phyloP scores from a whole-genome alignment of 1,140 invertebrate species.

The Drosophila mojavensis region DNA sequence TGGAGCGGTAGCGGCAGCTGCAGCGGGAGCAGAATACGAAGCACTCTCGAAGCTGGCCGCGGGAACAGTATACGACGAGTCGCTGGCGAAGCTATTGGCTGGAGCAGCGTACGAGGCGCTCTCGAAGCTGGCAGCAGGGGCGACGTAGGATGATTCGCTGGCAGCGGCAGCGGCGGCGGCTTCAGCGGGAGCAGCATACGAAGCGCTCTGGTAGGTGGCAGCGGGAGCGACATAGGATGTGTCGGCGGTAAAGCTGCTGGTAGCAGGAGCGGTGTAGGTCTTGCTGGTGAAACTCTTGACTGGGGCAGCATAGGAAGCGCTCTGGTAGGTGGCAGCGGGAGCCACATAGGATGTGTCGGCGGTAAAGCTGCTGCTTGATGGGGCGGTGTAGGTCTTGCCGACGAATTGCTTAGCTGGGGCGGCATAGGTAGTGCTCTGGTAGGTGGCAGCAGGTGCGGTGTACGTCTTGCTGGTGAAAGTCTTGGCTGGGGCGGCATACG shows the following conservation, averaged over 20 bases:
- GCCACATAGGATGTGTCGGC: conserved; percentile 19
- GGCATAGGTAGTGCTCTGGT: too few relatives aligned
- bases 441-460: too few relatives aligned
- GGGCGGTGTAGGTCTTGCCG: too few relatives aligned
- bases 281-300: too few relatives aligned
- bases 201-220: conserved; percentile 13
- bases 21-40: conserved; percentile 43
- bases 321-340: conserved; percentile 30
- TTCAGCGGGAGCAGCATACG: conserved; percentile 27
- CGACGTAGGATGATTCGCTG: background rate
- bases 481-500: too few relatives aligned
- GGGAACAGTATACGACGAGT: conserved; percentile 33
- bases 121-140: conserved; percentile 15
- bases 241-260: background rate
- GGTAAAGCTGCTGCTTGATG: background rate
- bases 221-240: conserved; percentile 39
- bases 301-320: too few relatives aligned
- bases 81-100: background rate
- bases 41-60: conserved; percentile 17
- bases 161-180: conserved; percentile 1
- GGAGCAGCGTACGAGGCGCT: conserved; percentile 16
- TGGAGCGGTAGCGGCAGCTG: conserved; percentile 54
- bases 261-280: too few relatives aligned
- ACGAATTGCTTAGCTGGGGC: too few relatives aligned
- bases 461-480: too few relatives aligned